Conservation (phyloP, 1,140 invertebrate species). For the Drosophila repleta region DNA sequence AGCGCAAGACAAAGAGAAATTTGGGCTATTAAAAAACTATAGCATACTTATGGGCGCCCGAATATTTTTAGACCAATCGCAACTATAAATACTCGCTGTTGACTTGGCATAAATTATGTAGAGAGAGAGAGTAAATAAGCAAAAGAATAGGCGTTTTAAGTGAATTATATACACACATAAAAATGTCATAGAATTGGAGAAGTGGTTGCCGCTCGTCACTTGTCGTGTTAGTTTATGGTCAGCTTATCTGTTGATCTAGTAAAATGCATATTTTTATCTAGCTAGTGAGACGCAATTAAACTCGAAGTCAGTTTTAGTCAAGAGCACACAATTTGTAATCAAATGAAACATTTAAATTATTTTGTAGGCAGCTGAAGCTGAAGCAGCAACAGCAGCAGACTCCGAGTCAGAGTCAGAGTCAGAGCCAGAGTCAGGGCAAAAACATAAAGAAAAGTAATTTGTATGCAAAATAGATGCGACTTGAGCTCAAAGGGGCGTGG, state of each 20-base stretch:
- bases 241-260: constrained; percentile 14
- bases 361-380: constrained; percentile 50
- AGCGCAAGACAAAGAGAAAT: neutral
- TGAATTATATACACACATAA: constrained; percentile 1
- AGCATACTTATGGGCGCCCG: constrained; percentile 21
- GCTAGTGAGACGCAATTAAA: constrained; percentile 35
- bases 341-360: constrained; percentile 83
- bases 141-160: too few species aligned
- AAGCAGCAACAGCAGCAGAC: neutral
- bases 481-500: neutral
- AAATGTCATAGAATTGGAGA: constrained; percentile 1
- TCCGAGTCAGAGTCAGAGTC: neutral
- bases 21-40: constrained; percentile 4
- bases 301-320: constrained; percentile 14
- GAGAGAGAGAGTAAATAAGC: neutral
- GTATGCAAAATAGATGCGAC: constrained; percentile 75
- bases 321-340: constrained; percentile 64
- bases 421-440: constrained; percentile 30
- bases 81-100: too few species aligned
- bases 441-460: constrained; percentile 82
- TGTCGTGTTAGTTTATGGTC: neutral
- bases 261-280: constrained; percentile 14
- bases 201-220: too few species aligned
- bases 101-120: neutral
- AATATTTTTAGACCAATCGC: neutral